phyloP scores from a whole-genome alignment of 2,113 vertebrate species.

The Galemys pyrenaicus region DNA sequence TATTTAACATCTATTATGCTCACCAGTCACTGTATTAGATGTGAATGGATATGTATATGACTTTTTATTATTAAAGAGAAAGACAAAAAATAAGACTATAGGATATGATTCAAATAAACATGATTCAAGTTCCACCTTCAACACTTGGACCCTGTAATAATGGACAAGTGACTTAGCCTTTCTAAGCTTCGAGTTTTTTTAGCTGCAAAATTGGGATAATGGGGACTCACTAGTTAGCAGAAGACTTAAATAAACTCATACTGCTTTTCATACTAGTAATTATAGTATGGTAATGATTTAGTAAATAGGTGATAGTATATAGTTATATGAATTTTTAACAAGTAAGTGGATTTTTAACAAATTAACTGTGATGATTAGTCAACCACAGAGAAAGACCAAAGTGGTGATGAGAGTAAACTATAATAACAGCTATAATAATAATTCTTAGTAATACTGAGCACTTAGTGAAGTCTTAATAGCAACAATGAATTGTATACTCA shows the following conservation, averaged over 20 bases:
- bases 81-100: background rate
- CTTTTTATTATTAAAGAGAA: background rate
- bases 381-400: background rate
- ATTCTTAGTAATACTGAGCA: background rate
- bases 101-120: background rate
- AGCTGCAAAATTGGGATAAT: background rate
- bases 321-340: too few relatives aligned
- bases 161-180: background rate
- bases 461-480: background rate
- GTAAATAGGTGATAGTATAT: background rate
- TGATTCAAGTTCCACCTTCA: background rate
- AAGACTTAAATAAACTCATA: background rate
- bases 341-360: background rate
- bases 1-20: background rate
- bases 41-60: background rate
- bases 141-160: background rate
- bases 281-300: background rate
- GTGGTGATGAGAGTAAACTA: background rate
- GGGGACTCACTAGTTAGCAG: background rate
- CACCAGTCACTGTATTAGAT: background rate
- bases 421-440: background rate
- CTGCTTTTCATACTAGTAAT: background rate
- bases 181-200: background rate
- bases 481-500: background rate
- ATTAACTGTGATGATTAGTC: background rate